Conservation (phyloP, 2,113 vertebrate genomes). For the Thryonomys swinderianus region DNA sequence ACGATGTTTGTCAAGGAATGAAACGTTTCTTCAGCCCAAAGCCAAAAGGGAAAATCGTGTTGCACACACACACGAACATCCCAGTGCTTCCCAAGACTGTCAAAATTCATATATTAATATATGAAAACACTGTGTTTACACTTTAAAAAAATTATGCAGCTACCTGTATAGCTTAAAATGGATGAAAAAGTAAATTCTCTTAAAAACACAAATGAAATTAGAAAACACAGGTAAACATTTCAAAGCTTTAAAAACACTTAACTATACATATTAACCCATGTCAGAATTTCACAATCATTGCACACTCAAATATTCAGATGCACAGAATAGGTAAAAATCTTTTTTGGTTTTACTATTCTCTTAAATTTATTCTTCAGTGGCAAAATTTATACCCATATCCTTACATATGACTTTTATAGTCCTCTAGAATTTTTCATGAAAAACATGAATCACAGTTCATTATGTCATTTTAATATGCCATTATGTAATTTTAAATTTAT, state of each 20-base stretch:
- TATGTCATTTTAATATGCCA: background rate
- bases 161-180: background rate
- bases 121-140: background rate
- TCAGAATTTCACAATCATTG: background rate
- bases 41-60: background rate
- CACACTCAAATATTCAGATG: slow-evolving; percentile 17
- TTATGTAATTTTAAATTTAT: background rate
- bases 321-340: background rate
- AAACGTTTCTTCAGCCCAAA: slow-evolving; percentile 26
- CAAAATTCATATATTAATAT: slow-evolving; percentile 36
- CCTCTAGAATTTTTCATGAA: background rate
- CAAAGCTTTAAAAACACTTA: background rate
- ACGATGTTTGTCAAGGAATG: background rate
- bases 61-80: background rate
- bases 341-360: background rate
- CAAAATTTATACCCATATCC: background rate
- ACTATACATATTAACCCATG: background rate
- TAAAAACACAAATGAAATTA: slow-evolving; percentile 21
- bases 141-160: background rate
- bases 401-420: background rate
- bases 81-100: background rate
- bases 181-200: background rate
- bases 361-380: background rate
- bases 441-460: background rate
- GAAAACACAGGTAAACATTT: background rate